Conservation (phyloP, 1,140 invertebrate genomes). For the Ruditapes philippinarum region DNA sequence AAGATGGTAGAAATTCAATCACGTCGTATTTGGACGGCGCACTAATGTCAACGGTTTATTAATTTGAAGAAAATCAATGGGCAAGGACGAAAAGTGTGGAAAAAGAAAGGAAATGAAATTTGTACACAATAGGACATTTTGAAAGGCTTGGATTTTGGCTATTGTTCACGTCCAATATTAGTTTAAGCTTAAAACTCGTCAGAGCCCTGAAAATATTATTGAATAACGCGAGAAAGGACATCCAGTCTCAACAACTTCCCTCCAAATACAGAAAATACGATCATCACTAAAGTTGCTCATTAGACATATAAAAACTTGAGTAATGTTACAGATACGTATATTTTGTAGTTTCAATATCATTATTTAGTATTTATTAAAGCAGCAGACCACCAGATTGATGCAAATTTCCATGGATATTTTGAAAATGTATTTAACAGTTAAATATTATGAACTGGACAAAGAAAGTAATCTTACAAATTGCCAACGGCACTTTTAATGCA, state of each 20-base stretch:
- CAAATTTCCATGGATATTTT: too few species aligned
- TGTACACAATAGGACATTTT: background rate
- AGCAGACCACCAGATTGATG: too few species aligned
- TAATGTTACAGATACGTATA: too few species aligned
- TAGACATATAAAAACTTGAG: too few species aligned
- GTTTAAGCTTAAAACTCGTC: background rate
- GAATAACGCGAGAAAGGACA: background rate
- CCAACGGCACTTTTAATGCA: too few species aligned
- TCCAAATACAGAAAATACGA: background rate
- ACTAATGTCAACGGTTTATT: conserved; percentile 15
- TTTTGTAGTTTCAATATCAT: too few species aligned
- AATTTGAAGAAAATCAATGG: conserved; percentile 46
- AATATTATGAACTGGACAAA: too few species aligned
- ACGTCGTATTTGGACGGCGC: background rate
- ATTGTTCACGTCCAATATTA: conserved; percentile 14
- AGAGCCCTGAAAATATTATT: background rate
- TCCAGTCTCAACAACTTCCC: background rate
- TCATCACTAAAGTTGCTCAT: too few species aligned
- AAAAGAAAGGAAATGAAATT: conserved; percentile 27
- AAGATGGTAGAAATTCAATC: conserved; percentile 16
- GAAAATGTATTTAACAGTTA: too few species aligned
- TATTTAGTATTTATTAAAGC: too few species aligned
- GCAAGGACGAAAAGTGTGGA: conserved; percentile 9
- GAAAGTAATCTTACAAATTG: too few species aligned
- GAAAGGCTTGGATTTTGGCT: conserved; percentile 7